phyloP scores from a whole-genome alignment of 2,113 vertebrate genomes.

The Microtus richardsoni region DNA sequence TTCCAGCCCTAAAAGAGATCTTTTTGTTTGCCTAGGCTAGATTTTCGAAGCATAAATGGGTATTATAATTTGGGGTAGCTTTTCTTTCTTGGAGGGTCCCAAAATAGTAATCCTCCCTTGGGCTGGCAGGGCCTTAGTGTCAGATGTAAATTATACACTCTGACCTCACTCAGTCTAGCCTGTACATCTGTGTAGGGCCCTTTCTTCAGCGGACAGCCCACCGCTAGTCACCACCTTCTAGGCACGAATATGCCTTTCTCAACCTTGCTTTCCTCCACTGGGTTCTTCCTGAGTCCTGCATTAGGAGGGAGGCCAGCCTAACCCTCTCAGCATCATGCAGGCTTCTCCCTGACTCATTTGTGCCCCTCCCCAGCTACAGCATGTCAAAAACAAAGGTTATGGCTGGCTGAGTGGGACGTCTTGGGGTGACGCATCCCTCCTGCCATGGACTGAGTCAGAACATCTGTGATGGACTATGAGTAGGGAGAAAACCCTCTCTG shows the following conservation, averaged over 20 bases:
- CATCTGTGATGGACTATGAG: background rate
- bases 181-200: background rate
- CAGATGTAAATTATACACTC: background rate
- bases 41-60: background rate
- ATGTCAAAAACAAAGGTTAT: background rate
- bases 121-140: background rate
- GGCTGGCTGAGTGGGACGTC: background rate
- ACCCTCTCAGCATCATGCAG: background rate
- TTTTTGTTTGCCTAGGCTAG: background rate
- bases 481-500: background rate
- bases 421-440: background rate
- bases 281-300: background rate
- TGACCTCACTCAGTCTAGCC: background rate
- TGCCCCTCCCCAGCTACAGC: background rate
- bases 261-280: no score
- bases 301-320: background rate
- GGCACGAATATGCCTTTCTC: background rate
- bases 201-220: background rate
- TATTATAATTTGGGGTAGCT: background rate
- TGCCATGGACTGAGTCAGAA: background rate
- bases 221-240: background rate
- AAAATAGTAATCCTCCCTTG: background rate
- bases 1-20: background rate
- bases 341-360: background rate
- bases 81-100: background rate